A percentile compares a stretch with the other conserved stretches of the same genome.
Evolutionary conservation across 23 tunicate genomes (phyloP).

Genomic region (Oikopleura vanhoeffeni): DNA sequence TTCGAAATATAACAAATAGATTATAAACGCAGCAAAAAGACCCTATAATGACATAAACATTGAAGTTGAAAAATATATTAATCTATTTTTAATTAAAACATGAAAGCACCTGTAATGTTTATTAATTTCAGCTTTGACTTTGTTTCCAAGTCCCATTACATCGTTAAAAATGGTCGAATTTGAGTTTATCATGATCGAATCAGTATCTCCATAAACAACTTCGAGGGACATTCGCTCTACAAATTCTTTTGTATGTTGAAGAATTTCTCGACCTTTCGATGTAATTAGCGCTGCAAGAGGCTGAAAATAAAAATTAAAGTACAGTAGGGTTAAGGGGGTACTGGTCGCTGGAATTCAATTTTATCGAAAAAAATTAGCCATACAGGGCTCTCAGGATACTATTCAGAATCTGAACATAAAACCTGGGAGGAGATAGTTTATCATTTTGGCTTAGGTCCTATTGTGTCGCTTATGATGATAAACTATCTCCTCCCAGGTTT

Average conservation of each 20-base stretch:
- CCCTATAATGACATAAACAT: neutral
- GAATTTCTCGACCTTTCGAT: conserved; percentile 21
- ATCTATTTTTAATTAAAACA: neutral
- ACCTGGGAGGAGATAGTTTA: no score
- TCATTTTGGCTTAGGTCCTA: no score
- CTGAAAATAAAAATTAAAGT: no score
- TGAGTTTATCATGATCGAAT: conserved; percentile 95
- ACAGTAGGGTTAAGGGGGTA: no score
- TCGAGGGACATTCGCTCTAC: conserved; percentile 75
- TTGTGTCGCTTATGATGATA: no score
- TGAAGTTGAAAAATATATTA: neutral
- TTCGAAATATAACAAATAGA: no score
- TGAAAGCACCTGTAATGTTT: neutral
- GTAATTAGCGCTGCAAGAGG: neutral
- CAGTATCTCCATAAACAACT: conserved; percentile 97
- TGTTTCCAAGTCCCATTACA: conserved; percentile 68
- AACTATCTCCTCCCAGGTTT: no score
- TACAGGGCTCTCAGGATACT: no score
- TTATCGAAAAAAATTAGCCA: no score
- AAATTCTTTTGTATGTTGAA: conserved; percentile 72
- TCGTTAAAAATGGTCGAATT: conserved; percentile 71
- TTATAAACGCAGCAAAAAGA: no score
- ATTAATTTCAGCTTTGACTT: conserved; percentile 18
- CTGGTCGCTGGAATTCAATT: no score
- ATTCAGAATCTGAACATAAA: no score